Percentiles rank a stretch among this genome's conserved stretches.
Evolutionary conservation across 2,797 vertebrate species (phyloP).

Genomic region (Sarcoramphus papa): DNA sequence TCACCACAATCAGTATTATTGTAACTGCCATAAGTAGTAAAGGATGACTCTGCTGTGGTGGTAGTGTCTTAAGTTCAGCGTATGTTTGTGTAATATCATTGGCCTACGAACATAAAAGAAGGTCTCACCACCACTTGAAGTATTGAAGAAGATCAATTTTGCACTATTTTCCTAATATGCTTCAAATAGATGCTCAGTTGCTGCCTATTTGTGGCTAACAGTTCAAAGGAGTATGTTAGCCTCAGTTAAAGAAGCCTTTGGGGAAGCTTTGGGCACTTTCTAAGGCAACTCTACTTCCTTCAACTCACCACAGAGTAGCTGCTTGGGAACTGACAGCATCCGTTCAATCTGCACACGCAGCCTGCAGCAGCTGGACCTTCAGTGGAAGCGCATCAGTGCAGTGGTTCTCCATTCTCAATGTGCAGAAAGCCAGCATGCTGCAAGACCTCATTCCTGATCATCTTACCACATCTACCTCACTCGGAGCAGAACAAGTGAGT

Average conservation of each 20-base stretch:
- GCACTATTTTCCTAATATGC: background rate
- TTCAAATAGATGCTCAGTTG: background rate
- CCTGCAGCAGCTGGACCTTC: background rate
- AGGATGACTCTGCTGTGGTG: background rate
- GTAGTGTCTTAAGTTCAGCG: background rate
- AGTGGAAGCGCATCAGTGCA: no score
- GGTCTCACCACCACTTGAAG: background rate
- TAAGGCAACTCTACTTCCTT: background rate
- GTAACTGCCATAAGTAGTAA: background rate
- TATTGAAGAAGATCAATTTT: background rate
- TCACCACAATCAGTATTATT: background rate
- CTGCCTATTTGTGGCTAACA: background rate
- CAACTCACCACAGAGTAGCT: background rate
- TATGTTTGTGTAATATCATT: background rate
- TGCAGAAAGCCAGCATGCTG: background rate
- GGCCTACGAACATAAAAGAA: background rate
- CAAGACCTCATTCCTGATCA: background rate
- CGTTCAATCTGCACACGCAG: fast-evolving
- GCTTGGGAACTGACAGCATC: background rate
- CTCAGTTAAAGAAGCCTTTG: background rate
- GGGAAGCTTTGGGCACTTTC: background rate
- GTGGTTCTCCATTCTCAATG: background rate
- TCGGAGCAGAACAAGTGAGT: background rate
- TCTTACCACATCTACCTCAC: background rate
- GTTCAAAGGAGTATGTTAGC: background rate